Evolutionary conservation across 2,888 invertebrate genomes (phyloP).

Genomic region (Malthinus seriepunctatus): DNA sequence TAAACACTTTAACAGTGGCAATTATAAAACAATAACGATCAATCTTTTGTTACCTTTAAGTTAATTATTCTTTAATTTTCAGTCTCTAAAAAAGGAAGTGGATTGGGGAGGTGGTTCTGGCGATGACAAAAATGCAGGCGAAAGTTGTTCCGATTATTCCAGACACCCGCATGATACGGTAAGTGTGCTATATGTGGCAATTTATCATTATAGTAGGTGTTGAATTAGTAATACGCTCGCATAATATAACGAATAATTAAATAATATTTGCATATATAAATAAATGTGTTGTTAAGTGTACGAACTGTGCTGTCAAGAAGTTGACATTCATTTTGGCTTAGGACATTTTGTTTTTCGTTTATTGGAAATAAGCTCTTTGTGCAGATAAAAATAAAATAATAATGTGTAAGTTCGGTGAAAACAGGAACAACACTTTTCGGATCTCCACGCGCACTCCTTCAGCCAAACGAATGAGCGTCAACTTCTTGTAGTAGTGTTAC

Average conservation of each 20-base stretch:
- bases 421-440: slow-evolving; percentile 38
- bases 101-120: slow-evolving; percentile 77
- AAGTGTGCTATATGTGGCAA: slow-evolving; percentile 55
- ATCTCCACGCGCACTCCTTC: slow-evolving; percentile 44
- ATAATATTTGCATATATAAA: background rate
- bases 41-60: too few relatives aligned
- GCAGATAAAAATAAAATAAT: slow-evolving; percentile 27
- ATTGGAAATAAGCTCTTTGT: slow-evolving; percentile 40
- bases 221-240: background rate
- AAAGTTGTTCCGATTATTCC: slow-evolving; percentile 74
- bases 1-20: too few relatives aligned
- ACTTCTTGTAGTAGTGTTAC: slow-evolving; percentile 68
- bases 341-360: slow-evolving; percentile 67
- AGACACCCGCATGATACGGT: slow-evolving; percentile 83
- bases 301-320: slow-evolving; percentile 77
- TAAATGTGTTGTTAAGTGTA: slow-evolving; percentile 18
- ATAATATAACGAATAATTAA: slow-evolving; percentile 12
- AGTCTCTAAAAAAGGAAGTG: slow-evolving; percentile 89
- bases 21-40: too few relatives aligned
- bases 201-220: slow-evolving; percentile 41
- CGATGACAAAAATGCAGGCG: slow-evolving; percentile 78
- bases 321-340: slow-evolving; percentile 94
- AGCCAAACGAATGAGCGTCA: slow-evolving; percentile 86
- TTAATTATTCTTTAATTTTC: slow-evolving; percentile 32
- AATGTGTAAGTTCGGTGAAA: slow-evolving; percentile 28